phyloP scores from a whole-genome alignment of 2,888 invertebrate genomes.

The Tetranychus truncatus region DNA sequence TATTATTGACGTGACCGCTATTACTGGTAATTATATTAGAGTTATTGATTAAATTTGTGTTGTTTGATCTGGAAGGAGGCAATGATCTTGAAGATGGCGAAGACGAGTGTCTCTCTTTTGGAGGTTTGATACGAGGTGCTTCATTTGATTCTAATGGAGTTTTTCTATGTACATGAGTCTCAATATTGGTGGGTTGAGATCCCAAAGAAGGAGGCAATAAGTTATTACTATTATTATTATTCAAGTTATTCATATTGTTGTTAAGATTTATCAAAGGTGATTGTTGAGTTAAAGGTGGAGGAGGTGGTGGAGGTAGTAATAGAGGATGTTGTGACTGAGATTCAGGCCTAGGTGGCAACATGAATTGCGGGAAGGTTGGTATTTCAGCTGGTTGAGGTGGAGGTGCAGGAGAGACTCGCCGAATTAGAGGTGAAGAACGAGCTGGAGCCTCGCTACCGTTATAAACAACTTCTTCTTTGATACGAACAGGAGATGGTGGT shows the following conservation, averaged over 20 bases:
- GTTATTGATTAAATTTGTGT: background rate
- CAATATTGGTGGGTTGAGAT: no score
- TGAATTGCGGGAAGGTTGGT: background rate
- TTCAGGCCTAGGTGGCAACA: background rate
- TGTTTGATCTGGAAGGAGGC: background rate
- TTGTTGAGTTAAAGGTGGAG: no score
- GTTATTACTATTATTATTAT: no score
- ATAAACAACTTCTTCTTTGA: conserved; percentile 1
- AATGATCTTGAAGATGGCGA: background rate
- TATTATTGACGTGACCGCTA: no score
- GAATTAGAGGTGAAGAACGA: background rate
- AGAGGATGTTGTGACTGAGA: background rate
- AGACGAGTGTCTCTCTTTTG: background rate
- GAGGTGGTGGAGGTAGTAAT: no score
- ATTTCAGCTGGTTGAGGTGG: background rate
- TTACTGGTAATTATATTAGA: no score
- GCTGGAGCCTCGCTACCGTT: background rate
- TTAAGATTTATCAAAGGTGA: no score
- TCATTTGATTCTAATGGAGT: background rate
- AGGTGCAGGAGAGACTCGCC: conserved; percentile 5
- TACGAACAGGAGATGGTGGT: conserved; percentile 3
- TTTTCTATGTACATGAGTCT: no score
- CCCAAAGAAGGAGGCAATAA: no score
- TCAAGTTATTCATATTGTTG: no score
- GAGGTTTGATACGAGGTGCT: background rate